Conservation (phyloP, 1,140 invertebrate species). For the Penaeus japonicus region DNA sequence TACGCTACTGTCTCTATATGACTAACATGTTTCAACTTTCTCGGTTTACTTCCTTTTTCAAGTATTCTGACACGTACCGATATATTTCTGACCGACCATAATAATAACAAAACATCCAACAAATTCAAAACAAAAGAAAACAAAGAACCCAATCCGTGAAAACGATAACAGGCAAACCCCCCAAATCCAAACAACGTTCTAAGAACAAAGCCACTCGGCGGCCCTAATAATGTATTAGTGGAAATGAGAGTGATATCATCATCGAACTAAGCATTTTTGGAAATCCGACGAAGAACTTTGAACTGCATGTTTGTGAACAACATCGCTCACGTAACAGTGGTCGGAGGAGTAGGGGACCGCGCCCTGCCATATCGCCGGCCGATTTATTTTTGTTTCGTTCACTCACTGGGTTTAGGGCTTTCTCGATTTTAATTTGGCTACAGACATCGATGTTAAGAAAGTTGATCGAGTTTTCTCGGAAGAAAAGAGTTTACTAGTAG, state of each 20-base stretch:
- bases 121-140: not conserved
- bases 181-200: not conserved
- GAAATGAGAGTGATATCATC: not conserved
- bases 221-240: constrained; percentile 2
- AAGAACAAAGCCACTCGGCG: not conserved
- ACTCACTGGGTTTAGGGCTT: not conserved
- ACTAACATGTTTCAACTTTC: too few species aligned
- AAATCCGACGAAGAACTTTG: constrained; percentile 3
- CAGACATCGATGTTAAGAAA: not conserved
- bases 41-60: too few species aligned
- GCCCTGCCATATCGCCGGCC: not conserved
- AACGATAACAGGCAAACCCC: not conserved
- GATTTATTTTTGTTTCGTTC: not conserved
- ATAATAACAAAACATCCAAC: too few species aligned
- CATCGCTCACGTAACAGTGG: constrained; percentile 23
- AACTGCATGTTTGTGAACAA: constrained; percentile 13
- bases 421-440: not conserved
- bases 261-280: not conserved
- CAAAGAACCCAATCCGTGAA: not conserved
- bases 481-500: not conserved
- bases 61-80: too few species aligned
- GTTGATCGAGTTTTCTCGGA: not conserved
- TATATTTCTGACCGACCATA: too few species aligned
- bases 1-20: too few species aligned
- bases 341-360: not conserved